A percentile compares a stretch with the other conserved stretches of the same genome.
These are phyloP conservation scores for Cavia aperea DNA, from an alignment of 2,113 vertebrate genomes.

Conservation along the genomic window DNA sequence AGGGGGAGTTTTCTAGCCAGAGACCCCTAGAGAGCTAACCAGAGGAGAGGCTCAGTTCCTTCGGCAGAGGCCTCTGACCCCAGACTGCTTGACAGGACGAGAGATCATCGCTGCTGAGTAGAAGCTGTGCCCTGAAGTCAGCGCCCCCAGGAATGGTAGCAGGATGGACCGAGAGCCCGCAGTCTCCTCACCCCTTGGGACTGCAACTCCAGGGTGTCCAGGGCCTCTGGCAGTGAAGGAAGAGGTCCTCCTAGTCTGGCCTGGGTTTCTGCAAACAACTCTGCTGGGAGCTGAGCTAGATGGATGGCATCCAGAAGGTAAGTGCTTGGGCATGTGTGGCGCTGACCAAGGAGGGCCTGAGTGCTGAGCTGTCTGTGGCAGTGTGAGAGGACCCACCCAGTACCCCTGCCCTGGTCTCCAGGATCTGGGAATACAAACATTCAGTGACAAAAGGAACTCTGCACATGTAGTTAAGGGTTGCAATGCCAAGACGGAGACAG, in stretches of 20 bases:
- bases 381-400: rapidly evolving
- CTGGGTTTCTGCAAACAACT: not conserved
- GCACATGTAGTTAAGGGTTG: not conserved
- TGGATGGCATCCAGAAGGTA: not conserved
- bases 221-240: not conserved
- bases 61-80: not conserved
- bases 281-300: rapidly evolving
- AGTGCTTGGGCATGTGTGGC: rapidly evolving
- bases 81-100: not conserved
- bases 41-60: not conserved
- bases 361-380: rapidly evolving
- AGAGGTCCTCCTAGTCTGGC: rapidly evolving
- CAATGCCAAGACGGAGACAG: not conserved
- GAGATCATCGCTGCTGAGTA: rapidly evolving
- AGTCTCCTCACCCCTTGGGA: rapidly evolving
- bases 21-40: too few species aligned
- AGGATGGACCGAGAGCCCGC: rapidly evolving
- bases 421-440: rapidly evolving
- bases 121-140: rapidly evolving
- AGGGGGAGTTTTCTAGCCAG: too few species aligned
- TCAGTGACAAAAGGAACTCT: rapidly evolving
- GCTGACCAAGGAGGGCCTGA: rapidly evolving
- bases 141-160: too few species aligned
- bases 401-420: rapidly evolving
- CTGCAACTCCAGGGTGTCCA: rapidly evolving